phyloP scores from a whole-genome alignment of 1,140 invertebrate genomes.

The Ceratoteleas bidentatus region DNA sequence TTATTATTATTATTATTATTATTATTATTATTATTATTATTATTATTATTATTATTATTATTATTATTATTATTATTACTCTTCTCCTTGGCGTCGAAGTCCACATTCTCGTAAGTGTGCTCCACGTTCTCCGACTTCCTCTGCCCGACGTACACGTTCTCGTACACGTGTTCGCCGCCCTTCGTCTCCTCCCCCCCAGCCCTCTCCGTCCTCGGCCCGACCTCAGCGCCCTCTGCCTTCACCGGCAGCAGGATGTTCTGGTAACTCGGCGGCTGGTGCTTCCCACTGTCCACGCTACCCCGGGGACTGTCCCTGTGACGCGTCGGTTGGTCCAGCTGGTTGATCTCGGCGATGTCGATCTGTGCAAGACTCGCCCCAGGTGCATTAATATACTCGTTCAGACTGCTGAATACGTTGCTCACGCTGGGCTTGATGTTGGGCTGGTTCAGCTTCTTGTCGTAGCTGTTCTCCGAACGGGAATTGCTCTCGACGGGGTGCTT shows the following conservation, averaged over 20 bases:
- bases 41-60: too few relatives aligned
- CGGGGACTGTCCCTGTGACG: conserved; percentile 4
- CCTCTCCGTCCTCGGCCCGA: too few relatives aligned
- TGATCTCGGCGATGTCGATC: conserved; percentile 41
- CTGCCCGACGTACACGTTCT: conserved; percentile 71
- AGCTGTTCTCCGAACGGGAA: conserved; percentile 73
- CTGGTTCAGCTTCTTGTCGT: conserved; percentile 77
- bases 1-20: too few relatives aligned
- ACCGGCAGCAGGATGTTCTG: conserved; percentile 75
- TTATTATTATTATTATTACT: too few relatives aligned
- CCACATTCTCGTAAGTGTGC: conserved; percentile 73
- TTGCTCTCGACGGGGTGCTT: conserved; percentile 72
- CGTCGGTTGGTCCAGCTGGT: conserved; percentile 10
- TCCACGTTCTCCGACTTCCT: conserved; percentile 64
- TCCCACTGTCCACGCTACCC: conserved; percentile 20
- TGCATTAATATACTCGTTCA: conserved; percentile 84
- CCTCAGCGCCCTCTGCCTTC: conserved; percentile 63
- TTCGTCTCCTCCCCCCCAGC: conserved; percentile 36
- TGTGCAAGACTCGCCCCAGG: conserved; percentile 71
- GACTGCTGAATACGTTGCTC: conserved; percentile 84
- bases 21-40: too few relatives aligned
- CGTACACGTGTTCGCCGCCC: conserved; percentile 68
- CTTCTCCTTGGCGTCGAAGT: conserved; percentile 59
- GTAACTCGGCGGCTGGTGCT: conserved; percentile 61
- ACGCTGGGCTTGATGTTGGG: conserved; percentile 80